Evolutionary conservation across 2,113 vertebrate genomes (phyloP).

Genomic region (Addax nasomaculatus): DNA sequence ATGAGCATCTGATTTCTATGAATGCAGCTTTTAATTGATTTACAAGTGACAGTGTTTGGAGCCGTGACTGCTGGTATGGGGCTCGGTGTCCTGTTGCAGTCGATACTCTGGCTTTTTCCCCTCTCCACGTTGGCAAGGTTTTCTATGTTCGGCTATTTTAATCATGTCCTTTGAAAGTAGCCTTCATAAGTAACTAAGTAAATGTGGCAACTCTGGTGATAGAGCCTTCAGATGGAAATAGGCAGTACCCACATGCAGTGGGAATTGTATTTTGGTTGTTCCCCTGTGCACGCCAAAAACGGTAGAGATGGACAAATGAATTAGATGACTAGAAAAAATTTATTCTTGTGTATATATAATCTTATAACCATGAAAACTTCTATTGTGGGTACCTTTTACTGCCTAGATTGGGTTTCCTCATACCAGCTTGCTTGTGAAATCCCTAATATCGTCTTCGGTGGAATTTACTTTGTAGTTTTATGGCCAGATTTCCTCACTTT

Average conservation of each 20-base stretch:
- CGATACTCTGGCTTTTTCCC: background rate
- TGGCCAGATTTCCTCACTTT: background rate
- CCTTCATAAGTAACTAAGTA: background rate
- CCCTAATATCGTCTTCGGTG: background rate
- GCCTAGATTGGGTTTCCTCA: background rate
- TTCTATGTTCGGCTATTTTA: background rate
- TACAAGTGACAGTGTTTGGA: background rate
- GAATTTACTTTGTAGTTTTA: background rate
- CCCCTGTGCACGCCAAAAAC: background rate
- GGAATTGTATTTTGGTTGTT: background rate
- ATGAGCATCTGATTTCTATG: background rate
- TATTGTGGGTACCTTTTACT: background rate
- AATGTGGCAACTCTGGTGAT: background rate
- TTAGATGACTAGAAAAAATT: background rate
- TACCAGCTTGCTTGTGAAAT: background rate
- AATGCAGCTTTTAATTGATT: conserved; percentile 57
- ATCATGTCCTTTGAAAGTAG: background rate
- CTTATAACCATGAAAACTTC: background rate
- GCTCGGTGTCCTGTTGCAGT: background rate
- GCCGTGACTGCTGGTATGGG: background rate
- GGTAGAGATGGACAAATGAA: background rate
- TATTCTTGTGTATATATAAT: background rate
- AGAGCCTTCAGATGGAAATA: background rate
- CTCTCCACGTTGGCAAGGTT: background rate
- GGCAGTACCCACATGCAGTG: background rate